These are phyloP conservation scores for Adelognathus sp. DNA, from an alignment of 2,888 invertebrate species.

Conservation along the genomic window DNA sequence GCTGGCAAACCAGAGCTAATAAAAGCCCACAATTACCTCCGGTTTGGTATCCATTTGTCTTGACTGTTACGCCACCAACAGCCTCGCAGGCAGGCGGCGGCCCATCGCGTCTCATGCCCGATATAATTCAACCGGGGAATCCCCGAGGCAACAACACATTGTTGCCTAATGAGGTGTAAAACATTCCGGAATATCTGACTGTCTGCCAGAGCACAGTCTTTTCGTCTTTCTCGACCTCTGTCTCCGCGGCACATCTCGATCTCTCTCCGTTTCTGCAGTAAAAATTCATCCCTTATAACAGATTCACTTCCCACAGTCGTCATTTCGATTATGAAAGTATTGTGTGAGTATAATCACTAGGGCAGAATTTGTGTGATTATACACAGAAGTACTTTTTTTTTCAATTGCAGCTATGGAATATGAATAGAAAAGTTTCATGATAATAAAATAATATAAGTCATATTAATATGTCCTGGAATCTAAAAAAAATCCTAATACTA, in stretches of 20 bases:
- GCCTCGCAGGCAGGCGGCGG: background rate
- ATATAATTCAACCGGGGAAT: conserved; percentile 79
- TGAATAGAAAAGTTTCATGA: no score
- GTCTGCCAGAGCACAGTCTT: conserved; percentile 65
- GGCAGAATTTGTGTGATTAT: no score
- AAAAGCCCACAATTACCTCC: conserved; percentile 81
- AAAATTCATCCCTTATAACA: conserved; percentile 17
- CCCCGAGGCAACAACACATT: conserved; percentile 79
- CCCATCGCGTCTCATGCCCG: conserved; percentile 78
- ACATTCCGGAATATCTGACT: conserved; percentile 79
- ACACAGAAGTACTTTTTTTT: no score
- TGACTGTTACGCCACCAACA: conserved; percentile 64
- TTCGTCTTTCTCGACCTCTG: background rate
- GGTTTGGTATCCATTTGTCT: conserved; percentile 80
- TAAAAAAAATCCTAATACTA: no score
- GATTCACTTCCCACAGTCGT: conserved; percentile 18
- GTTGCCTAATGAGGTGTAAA: conserved; percentile 81
- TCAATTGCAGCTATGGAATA: no score
- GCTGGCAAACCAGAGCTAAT: conserved; percentile 79
- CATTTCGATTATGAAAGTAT: no score
- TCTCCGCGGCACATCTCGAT: background rate
- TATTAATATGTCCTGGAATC: no score
- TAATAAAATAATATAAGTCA: no score
- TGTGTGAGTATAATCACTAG: no score
- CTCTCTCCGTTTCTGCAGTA: background rate